Evolutionary conservation across 2,113 vertebrate genomes (phyloP).

Genomic region (Elachura formosa): DNA sequence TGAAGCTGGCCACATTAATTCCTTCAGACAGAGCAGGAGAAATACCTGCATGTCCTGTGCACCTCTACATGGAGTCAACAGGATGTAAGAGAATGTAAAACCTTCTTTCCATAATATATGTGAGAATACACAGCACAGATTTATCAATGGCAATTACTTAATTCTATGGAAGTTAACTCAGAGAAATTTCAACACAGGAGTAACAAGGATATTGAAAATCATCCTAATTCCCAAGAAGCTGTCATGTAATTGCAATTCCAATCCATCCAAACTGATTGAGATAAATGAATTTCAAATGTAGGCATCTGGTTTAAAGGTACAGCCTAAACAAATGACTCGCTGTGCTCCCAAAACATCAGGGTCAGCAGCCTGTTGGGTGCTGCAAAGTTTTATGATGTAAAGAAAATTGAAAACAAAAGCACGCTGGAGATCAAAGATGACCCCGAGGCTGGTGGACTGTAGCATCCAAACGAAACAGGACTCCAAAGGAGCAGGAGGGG

Average conservation of each 20-base stretch:
- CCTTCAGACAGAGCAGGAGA: not conserved
- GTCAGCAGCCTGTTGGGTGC: not conserved
- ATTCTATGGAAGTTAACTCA: not conserved
- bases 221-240: not conserved
- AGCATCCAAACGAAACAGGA: not conserved
- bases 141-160: not conserved
- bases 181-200: not conserved
- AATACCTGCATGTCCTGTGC: not conserved
- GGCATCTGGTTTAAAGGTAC: not conserved
- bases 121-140: not conserved
- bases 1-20: not conserved
- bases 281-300: not conserved
- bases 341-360: not conserved
- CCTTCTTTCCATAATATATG: not conserved
- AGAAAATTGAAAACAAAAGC: conserved; percentile 52
- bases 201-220: not conserved
- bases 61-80: not conserved
- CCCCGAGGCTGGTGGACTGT: not conserved
- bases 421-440: conserved; percentile 31
- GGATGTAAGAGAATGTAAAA: not conserved
- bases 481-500: not conserved
- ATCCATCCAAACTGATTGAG: not conserved
- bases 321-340: not conserved
- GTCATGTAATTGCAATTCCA: not conserved
- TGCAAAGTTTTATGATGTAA: not conserved